Conservation (phyloP, 1,140 invertebrate genomes). For the Callitettix versicolor region DNA sequence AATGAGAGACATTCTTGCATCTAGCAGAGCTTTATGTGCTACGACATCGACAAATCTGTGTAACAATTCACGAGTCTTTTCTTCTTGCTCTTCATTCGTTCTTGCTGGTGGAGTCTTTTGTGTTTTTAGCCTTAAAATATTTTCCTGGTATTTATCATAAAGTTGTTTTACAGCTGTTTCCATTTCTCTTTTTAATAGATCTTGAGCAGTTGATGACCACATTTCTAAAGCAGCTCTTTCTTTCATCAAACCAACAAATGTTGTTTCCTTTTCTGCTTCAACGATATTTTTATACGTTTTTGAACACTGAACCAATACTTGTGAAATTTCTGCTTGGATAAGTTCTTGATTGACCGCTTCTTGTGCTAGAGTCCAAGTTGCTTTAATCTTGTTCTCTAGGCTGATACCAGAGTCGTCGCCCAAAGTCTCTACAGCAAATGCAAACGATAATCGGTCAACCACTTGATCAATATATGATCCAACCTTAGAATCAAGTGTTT, state of each 20-base stretch:
- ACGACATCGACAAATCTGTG: conserved; percentile 60
- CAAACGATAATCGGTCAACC: conserved; percentile 45
- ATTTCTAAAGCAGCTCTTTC: conserved; percentile 52
- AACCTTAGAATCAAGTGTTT: conserved; percentile 20
- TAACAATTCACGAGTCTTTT: conserved; percentile 42
- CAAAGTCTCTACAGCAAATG: conserved; percentile 51
- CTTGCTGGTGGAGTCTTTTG: conserved; percentile 15
- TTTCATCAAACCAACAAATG: conserved; percentile 31
- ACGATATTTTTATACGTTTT: conserved; percentile 47
- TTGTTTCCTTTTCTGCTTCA: conserved; percentile 25
- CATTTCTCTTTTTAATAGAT: conserved; percentile 54
- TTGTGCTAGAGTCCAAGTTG: conserved; percentile 53
- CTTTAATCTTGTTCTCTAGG: conserved; percentile 42
- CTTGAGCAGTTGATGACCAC: conserved; percentile 57
- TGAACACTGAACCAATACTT: conserved; percentile 53
- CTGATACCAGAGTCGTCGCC: conserved; percentile 28
- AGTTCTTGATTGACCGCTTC: conserved; percentile 59
- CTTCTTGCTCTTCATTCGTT: conserved; percentile 30
- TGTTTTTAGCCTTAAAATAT: conserved; percentile 26
- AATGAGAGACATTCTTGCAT: conserved; percentile 49
- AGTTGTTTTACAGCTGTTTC: conserved; percentile 52
- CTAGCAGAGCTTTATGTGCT: conserved; percentile 63
- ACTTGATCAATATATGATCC: conserved; percentile 19
- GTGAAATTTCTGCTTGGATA: conserved; percentile 59
- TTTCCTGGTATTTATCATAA: conserved; percentile 48